Base-by-base conservation (phyloP, 2,888 invertebrate species). In the Ferdinandea cuprea region DNA sequence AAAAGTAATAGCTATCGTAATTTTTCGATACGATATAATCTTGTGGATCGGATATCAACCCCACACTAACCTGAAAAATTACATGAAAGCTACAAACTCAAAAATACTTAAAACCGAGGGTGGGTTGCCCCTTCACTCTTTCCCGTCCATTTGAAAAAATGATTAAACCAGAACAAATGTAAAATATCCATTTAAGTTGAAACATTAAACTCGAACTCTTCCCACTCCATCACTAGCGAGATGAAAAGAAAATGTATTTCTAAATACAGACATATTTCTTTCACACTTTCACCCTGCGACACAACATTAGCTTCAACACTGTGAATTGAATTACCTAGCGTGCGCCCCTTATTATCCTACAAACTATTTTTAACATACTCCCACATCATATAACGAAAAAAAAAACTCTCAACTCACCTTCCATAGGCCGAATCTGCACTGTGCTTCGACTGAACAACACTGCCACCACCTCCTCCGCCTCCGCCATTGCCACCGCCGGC, bases 371-470 rank as follows among this genome's bases (percentile, higher is more conserved):
- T 71, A 71, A 2, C 42, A 37, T 9, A 15, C 3, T 50, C 48
- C 9, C 19, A 66, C 2, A 13, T n/a, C 19, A 11, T 9, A 8
- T 17, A 19, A 28, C 1, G 15, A 17, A 8, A 8, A 9, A 6
- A 21, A 21, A 52, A 11, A 46, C 7, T 19, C 28, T n/a, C 9
- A 48, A 94, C 95, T 91, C 92, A 96, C 96, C 96, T 96, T 93
- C 95, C 95, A 91, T 96, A 96, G 66, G 96, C 96, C 28, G 96
- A 96, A 91, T 96, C 96, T 28, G 93, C 92, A 79, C 90, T 91
- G 6, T 89, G 87, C 81, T 91, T 91, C 3, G 90, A 89, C 76
- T 83, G 77, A 59, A 87, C 87, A 7, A 52, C 37, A 66, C 44
- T 65, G 56, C 74, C 44, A n/a, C 42, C 32, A 25, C 87, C 1